A percentile compares a stretch with the other conserved stretches of the same genome.
Evolutionary conservation across 1,140 invertebrate species (phyloP).

Genomic region (Papilio xuthus): DNA sequence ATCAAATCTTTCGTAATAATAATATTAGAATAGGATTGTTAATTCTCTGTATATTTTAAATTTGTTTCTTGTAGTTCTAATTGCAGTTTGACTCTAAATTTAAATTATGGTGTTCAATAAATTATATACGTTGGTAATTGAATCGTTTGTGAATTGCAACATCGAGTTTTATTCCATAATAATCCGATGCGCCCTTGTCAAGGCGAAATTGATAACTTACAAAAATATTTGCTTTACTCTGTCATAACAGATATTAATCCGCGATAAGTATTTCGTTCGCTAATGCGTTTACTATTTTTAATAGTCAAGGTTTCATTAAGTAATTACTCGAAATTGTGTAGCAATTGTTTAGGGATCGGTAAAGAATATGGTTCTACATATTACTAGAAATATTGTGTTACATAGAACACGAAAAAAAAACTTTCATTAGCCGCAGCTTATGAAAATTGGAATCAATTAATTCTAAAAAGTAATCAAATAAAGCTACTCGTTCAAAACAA

Average conservation of each 20-base stretch:
- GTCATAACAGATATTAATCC: slow-evolving; percentile 18
- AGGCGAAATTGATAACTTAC: slow-evolving; percentile 17
- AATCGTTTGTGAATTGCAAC: slow-evolving; percentile 2
- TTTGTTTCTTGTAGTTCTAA: not conserved
- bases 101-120: not conserved
- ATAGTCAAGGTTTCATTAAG: not conserved
- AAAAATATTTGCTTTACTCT: slow-evolving; percentile 15
- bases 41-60: not conserved
- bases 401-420: too few relatives aligned
- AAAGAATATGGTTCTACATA: not conserved
- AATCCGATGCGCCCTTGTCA: slow-evolving; percentile 9
- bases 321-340: not conserved
- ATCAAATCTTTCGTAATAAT: too few relatives aligned
- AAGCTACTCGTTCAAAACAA: too few relatives aligned
- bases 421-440: too few relatives aligned
- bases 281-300: slow-evolving; percentile 10
- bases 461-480: too few relatives aligned
- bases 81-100: not conserved
- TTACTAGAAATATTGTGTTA: too few relatives aligned
- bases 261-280: not conserved
- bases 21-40: too few relatives aligned
- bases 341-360: not conserved
- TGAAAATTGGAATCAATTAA: too few relatives aligned
- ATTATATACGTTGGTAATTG: slow-evolving; percentile 34
- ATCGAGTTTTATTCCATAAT: slow-evolving; percentile 4